These are phyloP conservation scores for Psammodynastes pulverulentus DNA, from an alignment of 2,113 vertebrate genomes.

Conservation along the genomic window DNA sequence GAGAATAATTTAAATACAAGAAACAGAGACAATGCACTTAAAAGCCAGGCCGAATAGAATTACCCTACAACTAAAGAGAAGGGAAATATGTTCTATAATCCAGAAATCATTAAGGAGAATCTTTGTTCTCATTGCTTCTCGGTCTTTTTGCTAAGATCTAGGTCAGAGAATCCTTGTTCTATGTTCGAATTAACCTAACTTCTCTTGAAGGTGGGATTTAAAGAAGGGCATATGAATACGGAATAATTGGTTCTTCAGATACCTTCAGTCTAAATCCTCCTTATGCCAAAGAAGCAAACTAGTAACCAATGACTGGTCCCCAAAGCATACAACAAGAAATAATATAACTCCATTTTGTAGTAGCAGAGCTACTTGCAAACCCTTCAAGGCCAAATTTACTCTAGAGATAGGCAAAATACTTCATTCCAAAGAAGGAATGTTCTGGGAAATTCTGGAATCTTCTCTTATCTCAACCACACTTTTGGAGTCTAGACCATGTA, in stretches of 20 bases:
- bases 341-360: not conserved
- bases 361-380: not conserved
- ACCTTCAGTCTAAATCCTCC: not conserved
- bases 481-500: not conserved
- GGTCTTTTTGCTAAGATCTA: not conserved
- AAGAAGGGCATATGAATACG: not conserved
- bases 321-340: not conserved
- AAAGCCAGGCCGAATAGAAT: not conserved
- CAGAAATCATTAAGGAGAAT: not conserved
- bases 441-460: not conserved
- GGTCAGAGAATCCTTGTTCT: not conserved
- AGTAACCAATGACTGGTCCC: no score
- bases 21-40: not conserved
- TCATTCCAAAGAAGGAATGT: not conserved
- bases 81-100: not conserved
- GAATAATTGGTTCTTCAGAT: not conserved
- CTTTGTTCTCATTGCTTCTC: not conserved
- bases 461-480: not conserved
- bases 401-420: not conserved
- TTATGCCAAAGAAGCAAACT: not conserved
- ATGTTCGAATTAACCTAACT: not conserved
- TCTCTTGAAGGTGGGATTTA: not conserved
- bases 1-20: not conserved
- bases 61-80: not conserved
- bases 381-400: not conserved